Conservation (phyloP, 1,140 invertebrate genomes). For the Brachionus koreanus region DNA sequence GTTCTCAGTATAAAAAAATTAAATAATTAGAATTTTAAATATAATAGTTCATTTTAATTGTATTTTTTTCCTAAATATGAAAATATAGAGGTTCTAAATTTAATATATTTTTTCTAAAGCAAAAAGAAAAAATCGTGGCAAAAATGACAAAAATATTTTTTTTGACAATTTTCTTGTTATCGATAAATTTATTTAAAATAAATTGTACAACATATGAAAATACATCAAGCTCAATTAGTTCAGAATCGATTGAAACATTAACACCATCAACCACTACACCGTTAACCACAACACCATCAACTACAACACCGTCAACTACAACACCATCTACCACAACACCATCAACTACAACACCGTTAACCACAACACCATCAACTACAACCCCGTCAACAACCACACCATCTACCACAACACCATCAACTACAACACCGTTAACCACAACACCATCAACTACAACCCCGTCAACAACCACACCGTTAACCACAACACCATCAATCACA, state of each 20-base stretch:
- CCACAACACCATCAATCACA: neutral
- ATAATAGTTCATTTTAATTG: too few relatives aligned
- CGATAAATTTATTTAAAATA: too few relatives aligned
- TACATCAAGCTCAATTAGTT: neutral
- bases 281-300: neutral
- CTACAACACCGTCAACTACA: neutral
- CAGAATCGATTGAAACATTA: neutral
- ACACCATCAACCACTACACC: neutral
- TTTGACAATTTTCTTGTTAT: neutral
- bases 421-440: neutral
- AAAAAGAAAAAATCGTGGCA: neutral
- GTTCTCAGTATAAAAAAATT: too few relatives aligned
- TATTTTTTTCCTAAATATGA: too few relatives aligned
- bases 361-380: neutral
- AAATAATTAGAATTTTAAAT: too few relatives aligned
- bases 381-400: neutral
- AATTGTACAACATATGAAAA: too few relatives aligned
- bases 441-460: neutral
- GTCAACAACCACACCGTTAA: neutral
- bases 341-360: neutral
- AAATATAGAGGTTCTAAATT: neutral
- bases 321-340: neutral
- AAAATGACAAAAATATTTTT: neutral
- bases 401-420: neutral
- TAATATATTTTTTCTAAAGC: neutral